A percentile compares a stretch with the other conserved stretches of the same genome.
Conservation (phyloP, 1,140 invertebrate species). For the Oppia nitens region DNA sequence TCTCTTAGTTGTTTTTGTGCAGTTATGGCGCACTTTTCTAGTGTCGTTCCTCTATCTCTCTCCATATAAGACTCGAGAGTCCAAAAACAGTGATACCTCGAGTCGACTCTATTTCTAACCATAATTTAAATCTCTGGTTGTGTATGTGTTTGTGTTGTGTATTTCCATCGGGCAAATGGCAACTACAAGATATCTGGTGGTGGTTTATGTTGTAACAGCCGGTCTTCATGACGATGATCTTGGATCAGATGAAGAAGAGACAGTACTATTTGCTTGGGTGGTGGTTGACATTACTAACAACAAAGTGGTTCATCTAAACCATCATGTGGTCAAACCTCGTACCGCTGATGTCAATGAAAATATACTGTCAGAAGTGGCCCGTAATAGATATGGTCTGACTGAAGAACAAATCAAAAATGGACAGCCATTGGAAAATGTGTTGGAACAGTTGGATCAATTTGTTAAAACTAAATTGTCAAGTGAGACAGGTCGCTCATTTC, state of each 20-base stretch:
- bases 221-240: constrained; percentile 73
- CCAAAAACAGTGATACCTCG: no score
- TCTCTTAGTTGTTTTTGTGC: not conserved
- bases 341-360: constrained; percentile 45
- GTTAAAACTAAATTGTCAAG: constrained; percentile 25
- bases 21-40: not conserved
- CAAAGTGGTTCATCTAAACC: constrained; percentile 62
- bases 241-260: constrained; percentile 84
- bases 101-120: no score
- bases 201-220: constrained; percentile 70
- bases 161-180: constrained; percentile 8
- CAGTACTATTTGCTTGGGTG: constrained; percentile 74
- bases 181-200: constrained; percentile 47
- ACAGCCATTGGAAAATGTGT: constrained; percentile 40
- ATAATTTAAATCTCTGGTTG: no score
- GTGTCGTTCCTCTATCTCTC: not conserved
- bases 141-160: not conserved
- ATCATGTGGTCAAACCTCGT: constrained; percentile 55
- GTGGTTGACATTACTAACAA: constrained; percentile 70
- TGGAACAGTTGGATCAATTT: constrained; percentile 46
- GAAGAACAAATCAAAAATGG: constrained; percentile 48
- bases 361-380: constrained; percentile 44
- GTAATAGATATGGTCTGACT: constrained; percentile 40
- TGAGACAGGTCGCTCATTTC: constrained; percentile 28
- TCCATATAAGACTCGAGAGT: not conserved